Evolutionary conservation across 2,888 invertebrate genomes (phyloP).

Genomic region (Carcina quercana): DNA sequence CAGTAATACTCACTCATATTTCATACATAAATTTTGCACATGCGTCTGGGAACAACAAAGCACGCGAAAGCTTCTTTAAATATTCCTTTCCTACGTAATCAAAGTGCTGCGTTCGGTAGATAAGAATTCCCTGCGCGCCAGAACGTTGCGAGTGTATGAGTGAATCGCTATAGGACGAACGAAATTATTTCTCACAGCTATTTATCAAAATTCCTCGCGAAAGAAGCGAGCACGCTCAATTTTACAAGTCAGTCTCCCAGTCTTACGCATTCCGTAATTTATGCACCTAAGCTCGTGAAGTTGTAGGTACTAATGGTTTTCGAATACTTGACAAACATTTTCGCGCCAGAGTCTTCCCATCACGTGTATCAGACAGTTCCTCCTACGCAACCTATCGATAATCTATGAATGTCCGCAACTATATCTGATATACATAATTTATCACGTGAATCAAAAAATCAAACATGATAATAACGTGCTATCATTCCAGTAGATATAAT

Average conservation of each 20-base stretch:
- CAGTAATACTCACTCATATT: conserved; percentile 40
- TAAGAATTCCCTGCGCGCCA: conserved; percentile 63
- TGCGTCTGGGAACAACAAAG: conserved; percentile 54
- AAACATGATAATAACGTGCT: too few relatives aligned
- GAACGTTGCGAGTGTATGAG: conserved; percentile 36
- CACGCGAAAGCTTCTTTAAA: conserved; percentile 58
- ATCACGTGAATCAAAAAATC: too few relatives aligned
- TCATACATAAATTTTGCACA: conserved; percentile 58
- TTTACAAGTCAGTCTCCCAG: conserved; percentile 32
- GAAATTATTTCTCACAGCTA: conserved; percentile 62
- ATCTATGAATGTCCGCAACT: too few relatives aligned
- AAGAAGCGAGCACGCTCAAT: conserved; percentile 35
- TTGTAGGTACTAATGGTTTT: conserved; percentile 6
- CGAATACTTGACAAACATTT: neutral
- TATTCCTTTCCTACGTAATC: conserved; percentile 67
- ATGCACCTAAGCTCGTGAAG: conserved; percentile 29
- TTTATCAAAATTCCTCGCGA: conserved; percentile 57
- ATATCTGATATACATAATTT: too few relatives aligned
- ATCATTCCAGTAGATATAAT: too few relatives aligned
- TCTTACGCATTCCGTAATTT: conserved; percentile 32
- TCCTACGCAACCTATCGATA: too few relatives aligned
- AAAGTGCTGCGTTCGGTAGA: conserved; percentile 66
- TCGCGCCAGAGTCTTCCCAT: too few relatives aligned
- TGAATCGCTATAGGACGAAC: conserved; percentile 44
- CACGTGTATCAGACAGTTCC: too few relatives aligned